phyloP scores from a whole-genome alignment of 2,888 invertebrate species.

The Diploptera punctata region DNA sequence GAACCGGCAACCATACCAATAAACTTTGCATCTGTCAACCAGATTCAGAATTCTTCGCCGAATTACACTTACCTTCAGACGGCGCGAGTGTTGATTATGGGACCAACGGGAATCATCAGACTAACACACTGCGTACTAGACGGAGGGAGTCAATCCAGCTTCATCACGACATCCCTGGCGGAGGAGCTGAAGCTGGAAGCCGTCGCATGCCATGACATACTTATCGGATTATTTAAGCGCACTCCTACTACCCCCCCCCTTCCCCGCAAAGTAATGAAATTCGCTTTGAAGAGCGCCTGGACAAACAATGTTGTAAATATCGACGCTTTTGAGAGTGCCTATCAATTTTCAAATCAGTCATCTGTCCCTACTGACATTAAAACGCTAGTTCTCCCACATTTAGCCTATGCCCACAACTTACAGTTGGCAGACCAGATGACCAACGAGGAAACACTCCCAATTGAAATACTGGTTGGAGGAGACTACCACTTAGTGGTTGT shows the following conservation, averaged over 20 bases:
- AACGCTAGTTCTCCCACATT: no score
- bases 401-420: background rate
- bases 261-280: background rate
- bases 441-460: background rate
- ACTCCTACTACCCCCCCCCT: background rate
- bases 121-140: background rate
- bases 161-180: background rate
- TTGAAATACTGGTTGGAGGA: background rate
- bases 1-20: background rate
- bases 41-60: background rate
- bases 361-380: background rate
- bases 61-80: slow-evolving; percentile 6
- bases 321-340: background rate
- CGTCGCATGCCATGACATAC: background rate
- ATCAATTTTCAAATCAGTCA: background rate
- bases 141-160: slow-evolving; percentile 14
- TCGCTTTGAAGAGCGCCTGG: background rate
- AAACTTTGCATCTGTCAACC: background rate
- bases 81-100: background rate
- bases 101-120: background rate
- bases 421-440: background rate
- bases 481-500: background rate
- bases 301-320: background rate
- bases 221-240: background rate
- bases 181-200: background rate